Conservation (phyloP, 1,140 invertebrate genomes). For the Drosophila saltans region DNA sequence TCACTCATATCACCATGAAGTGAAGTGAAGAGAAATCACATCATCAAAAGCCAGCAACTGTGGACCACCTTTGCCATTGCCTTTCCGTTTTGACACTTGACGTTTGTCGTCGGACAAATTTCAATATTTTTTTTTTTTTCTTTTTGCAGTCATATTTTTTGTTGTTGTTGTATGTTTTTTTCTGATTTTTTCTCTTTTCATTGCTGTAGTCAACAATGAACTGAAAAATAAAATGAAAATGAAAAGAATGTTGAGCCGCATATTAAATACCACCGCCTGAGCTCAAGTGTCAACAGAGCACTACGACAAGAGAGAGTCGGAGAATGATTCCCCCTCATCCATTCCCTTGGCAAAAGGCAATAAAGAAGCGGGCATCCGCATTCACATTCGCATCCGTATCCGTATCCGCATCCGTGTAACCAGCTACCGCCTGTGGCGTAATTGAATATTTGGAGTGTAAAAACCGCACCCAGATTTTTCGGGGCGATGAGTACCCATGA, state of each 20-base stretch:
- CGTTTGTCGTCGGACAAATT: conserved; percentile 62
- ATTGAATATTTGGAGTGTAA: conserved; percentile 80
- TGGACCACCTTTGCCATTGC: neutral
- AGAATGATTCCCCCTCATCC: neutral
- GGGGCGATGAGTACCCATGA: conserved; percentile 15
- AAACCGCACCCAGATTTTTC: conserved; percentile 66
- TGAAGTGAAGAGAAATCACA: conserved; percentile 53
- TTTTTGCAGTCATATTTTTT: conserved; percentile 58
- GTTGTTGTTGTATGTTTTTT: conserved; percentile 17
- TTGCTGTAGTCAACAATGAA: conserved; percentile 31
- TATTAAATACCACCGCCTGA: conserved; percentile 81
- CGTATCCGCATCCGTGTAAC: conserved; percentile 45
- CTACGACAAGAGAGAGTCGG: neutral
- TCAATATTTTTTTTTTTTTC: conserved; percentile 27
- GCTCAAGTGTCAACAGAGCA: conserved; percentile 75
- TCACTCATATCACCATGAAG: conserved; percentile 2
- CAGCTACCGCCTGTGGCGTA: conserved; percentile 69
- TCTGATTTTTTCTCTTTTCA: conserved; percentile 11
- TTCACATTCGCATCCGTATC: conserved; percentile 38
- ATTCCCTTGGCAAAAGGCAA: conserved; percentile 40
- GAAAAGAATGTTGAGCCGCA: conserved; percentile 79
- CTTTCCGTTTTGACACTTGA: conserved; percentile 63
- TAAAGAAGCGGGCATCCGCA: conserved; percentile 46
- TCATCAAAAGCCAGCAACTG: conserved; percentile 54
- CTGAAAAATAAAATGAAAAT: conserved; percentile 47